A percentile compares a stretch with the other conserved stretches of the same genome.
Conservation (phyloP, 2,113 vertebrate genomes). For the Pelobates fuscus region DNA sequence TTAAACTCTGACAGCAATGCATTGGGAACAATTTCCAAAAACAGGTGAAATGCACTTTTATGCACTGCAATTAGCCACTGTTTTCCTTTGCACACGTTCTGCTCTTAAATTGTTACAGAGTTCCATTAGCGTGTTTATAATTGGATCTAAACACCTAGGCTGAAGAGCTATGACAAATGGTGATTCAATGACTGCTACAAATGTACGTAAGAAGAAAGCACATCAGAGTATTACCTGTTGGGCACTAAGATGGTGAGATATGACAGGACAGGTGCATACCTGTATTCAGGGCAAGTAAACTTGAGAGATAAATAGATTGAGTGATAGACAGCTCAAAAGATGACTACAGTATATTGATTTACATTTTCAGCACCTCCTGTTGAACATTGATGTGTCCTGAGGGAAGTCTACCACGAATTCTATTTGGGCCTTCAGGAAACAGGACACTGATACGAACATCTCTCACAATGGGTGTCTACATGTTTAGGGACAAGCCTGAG, state of each 20-base stretch:
- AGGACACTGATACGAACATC: constrained; percentile 43
- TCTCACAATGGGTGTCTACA: constrained; percentile 23
- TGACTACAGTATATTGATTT: constrained; percentile 41
- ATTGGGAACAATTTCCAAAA: too few species aligned
- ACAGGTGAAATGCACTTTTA: too few species aligned
- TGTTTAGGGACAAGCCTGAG: constrained; percentile 27
- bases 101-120: too few species aligned
- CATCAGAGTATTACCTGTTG: neutral
- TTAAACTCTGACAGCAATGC: too few species aligned
- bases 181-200: neutral
- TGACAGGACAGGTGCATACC: neutral
- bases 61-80: too few species aligned
- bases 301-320: constrained; percentile 32
- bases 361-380: constrained; percentile 44
- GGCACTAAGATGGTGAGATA: neutral
- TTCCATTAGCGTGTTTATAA: too few species aligned
- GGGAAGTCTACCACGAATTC: constrained; percentile 25
- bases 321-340: constrained; percentile 38
- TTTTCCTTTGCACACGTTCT: too few species aligned
- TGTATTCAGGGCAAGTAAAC: neutral
- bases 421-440: constrained; percentile 33
- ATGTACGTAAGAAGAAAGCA: neutral
- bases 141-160: neutral
- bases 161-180: constrained; percentile 1
- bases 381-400: constrained; percentile 38